Conservation (phyloP, 2,888 invertebrate species). For the Trisateles emortualis region DNA sequence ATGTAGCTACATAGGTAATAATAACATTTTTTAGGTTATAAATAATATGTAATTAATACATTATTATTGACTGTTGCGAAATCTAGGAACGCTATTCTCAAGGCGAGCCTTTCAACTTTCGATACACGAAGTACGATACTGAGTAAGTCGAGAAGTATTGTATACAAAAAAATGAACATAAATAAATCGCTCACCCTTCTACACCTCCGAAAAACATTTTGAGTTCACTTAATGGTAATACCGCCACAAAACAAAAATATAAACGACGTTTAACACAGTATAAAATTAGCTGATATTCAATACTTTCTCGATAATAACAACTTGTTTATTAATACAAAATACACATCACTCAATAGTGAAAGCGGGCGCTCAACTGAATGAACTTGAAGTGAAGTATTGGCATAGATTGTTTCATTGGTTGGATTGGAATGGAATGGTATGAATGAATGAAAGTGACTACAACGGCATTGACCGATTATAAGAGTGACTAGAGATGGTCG, state of each 20-base stretch:
- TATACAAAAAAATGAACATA: conserved; percentile 28
- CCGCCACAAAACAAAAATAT: conserved; percentile 22
- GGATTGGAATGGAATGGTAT: neutral
- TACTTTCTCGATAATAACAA: conserved; percentile 39
- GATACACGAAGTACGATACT: conserved; percentile 37
- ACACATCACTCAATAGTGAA: conserved; percentile 51
- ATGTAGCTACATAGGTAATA: conserved; percentile 8
- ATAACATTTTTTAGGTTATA: conserved; percentile 5
- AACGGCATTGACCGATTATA: conserved; percentile 8
- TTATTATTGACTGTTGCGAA: conserved; percentile 41
- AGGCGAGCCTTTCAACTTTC: conserved; percentile 81
- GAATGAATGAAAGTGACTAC: neutral
- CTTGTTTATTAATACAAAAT: conserved; percentile 8
- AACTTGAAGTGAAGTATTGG: conserved; percentile 21
- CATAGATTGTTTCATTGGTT: no score
- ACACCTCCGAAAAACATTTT: conserved; percentile 77
- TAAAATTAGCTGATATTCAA: conserved; percentile 39
- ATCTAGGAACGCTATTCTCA: conserved; percentile 65
- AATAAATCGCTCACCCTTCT: conserved; percentile 71
- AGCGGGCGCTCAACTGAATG: conserved; percentile 59
- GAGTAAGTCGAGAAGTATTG: conserved; percentile 5
- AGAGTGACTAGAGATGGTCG: neutral
- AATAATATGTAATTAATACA: neutral
- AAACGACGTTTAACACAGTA: conserved; percentile 33
- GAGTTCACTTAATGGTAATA: conserved; percentile 24